Base-by-base conservation (phyloP, 2,888 invertebrate species). In the Drosophila mulleri region DNA sequence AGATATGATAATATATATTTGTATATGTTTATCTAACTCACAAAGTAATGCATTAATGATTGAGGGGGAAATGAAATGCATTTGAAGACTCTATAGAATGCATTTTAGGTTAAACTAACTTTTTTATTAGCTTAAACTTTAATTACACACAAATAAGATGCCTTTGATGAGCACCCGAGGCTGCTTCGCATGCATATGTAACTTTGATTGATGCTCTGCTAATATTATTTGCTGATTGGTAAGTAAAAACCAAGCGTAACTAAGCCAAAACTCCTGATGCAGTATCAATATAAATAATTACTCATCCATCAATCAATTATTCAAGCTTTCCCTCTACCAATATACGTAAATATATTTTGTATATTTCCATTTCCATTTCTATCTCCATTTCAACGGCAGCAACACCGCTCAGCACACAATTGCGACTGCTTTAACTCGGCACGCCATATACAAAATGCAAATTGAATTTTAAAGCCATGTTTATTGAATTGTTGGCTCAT, bases 401-500 rank as follows among this genome's bases (percentile, higher is more conserved):
- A 20, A 14, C 45, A 7, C 2, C 48, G 12, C 6, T n/a, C 26
- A 26, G 26, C 26, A 7, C 26, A 26, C 26, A 26, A 1, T 26
- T 26, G 6, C 7, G 26, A 26, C 26, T 29, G 42, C 57, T 16
- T 42, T 16, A 44, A 20, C 16, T 9, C 18, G 6, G 44, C 20
- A 20, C 32, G 6, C 12, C n/a, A 39, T 26, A 39, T 39, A 29
- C 26, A 48, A 48, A 59, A 39, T 14, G 26, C 14, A 57, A 58
- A 45, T 26, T 14, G 45, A 35, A 45, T 41, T 29, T n/a, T 20
- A 23, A 54, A 44, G 18, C 11, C 45, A 8, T 32, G 11, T 53
- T 60, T 50, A 61, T 60, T 50, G 42, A 50, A 44, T 61, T n/a
- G 8, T 1, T 7, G 11, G n/a, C 18, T n/a, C 41, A 57, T 67